Evolutionary conservation across 2,888 invertebrate species (phyloP), one percentile per base, ranked within the genome.

Genomic region (Dusona sp.): DNA sequence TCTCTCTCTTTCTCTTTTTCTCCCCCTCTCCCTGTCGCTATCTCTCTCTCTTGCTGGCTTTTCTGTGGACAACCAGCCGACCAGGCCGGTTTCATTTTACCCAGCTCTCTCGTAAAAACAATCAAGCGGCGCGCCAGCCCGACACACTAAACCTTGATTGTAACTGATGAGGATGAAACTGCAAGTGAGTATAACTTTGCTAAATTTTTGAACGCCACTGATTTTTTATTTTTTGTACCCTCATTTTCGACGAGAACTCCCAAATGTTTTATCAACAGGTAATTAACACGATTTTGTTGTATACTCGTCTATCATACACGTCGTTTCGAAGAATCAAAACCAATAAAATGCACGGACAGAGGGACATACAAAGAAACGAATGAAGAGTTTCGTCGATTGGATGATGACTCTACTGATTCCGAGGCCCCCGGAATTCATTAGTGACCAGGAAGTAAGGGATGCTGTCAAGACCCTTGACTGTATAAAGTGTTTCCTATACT

Each of bases 21-120:
- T 51, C 22, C 54, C 65, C 77, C 57, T 57, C 36, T 38, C 22
- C 1, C 57, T 36, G 29, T 51, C 72, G 57, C n/a, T 51, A 16
- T 57, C 72, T 51, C 45, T 68, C 73, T 79, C 61, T 22, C 22
- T 64, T 38, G n/a, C 29, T 48, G 80, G 45, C 11, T 77, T 68
- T 81, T 45, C 61, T 73, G 51, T 51, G 79, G 36, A 65, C 75
- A 79, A 67, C 51, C 68, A 67, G 77, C 85, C 75, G 82, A 48
- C 87, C 74, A 45, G 80, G 81, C 83, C 85, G 75, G 87, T 86
- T 89, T 87, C 86, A 84, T 84, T 88, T 87, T 84, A 85, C 86
- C 86, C 87, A 86, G 82, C 81, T 82, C 90, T 91, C 91, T 92
- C 93, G 90, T 93, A 93, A 93, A 93, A 93, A 93, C 92, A 93